Evolutionary conservation across 2,888 invertebrate genomes (phyloP).

Genomic region (Autographa gamma): DNA sequence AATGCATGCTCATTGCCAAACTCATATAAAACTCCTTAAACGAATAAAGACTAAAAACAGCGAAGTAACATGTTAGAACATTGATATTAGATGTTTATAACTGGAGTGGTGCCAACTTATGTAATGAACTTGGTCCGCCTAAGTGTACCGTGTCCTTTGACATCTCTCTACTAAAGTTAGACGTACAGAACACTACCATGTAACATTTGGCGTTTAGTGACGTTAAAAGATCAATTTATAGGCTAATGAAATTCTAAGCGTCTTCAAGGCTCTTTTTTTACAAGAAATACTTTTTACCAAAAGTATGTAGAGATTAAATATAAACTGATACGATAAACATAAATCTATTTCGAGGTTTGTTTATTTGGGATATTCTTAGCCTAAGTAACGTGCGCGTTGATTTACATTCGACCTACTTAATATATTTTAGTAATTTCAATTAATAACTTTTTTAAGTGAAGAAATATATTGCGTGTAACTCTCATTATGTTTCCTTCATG

Average conservation of each 20-base stretch:
- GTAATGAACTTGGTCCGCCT: constrained; percentile 28
- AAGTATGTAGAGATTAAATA: neutral
- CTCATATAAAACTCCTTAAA: neutral
- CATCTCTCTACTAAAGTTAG: constrained; percentile 22
- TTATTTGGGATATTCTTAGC: neutral
- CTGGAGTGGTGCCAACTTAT: constrained; percentile 43
- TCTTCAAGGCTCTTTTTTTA: too few species aligned
- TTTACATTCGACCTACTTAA: neutral
- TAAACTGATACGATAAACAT: neutral
- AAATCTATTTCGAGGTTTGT: neutral
- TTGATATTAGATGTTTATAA: constrained; percentile 39
- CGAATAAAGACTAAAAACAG: neutral
- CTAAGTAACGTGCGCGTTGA: neutral
- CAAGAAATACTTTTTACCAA: neutral
- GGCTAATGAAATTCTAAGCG: too few species aligned
- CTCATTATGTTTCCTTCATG: constrained; percentile 32
- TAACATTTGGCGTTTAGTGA: constrained; percentile 14
- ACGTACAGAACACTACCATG: constrained; percentile 16
- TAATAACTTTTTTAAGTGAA: neutral
- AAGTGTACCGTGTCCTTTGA: constrained; percentile 26
- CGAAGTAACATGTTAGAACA: constrained; percentile 20
- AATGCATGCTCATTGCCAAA: neutral
- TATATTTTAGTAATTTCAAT: neutral
- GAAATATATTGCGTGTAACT: constrained; percentile 7
- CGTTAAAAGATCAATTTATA: neutral